A percentile compares a stretch with the other conserved stretches of the same genome.
phyloP scores from a whole-genome alignment of 2,888 invertebrate species.

The Mimas tiliae region DNA sequence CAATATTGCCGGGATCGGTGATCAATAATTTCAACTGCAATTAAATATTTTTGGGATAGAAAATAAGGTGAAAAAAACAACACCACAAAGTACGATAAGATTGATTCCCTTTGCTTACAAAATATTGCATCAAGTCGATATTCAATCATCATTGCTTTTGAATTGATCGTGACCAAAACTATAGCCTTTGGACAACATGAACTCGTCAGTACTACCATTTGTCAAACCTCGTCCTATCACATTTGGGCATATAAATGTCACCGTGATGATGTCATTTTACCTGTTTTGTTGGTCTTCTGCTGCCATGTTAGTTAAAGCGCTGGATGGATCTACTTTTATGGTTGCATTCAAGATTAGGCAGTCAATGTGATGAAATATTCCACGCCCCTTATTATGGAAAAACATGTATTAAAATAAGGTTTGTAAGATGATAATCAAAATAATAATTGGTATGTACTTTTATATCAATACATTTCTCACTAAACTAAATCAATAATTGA shows the following conservation, averaged over 20 bases:
- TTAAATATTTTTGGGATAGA: too few species aligned
- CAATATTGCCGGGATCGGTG: too few species aligned
- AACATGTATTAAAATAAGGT: too few species aligned
- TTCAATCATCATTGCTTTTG: conserved; percentile 13
- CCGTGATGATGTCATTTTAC: conserved; percentile 26
- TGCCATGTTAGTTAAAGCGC: neutral
- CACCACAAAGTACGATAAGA: too few species aligned
- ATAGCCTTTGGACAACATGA: conserved; percentile 11
- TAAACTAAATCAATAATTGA: too few species aligned
- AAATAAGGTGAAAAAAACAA: too few species aligned
- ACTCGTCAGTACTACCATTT: conserved; percentile 18
- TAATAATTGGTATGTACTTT: too few species aligned
- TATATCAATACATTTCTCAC: too few species aligned
- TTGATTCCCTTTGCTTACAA: too few species aligned
- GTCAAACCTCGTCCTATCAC: conserved; percentile 7
- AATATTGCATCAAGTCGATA: neutral
- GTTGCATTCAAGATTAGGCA: neutral
- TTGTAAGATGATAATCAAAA: too few species aligned
- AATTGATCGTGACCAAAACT: conserved; percentile 5
- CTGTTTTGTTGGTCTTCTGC: neutral
- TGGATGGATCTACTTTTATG: neutral
- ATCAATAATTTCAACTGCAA: too few species aligned
- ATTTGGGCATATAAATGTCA: conserved; percentile 21
- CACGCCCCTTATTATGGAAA: too few species aligned
- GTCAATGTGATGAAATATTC: neutral